Conservation (phyloP, 1,140 invertebrate species). For the Gyrodactylus bullatarudis region DNA sequence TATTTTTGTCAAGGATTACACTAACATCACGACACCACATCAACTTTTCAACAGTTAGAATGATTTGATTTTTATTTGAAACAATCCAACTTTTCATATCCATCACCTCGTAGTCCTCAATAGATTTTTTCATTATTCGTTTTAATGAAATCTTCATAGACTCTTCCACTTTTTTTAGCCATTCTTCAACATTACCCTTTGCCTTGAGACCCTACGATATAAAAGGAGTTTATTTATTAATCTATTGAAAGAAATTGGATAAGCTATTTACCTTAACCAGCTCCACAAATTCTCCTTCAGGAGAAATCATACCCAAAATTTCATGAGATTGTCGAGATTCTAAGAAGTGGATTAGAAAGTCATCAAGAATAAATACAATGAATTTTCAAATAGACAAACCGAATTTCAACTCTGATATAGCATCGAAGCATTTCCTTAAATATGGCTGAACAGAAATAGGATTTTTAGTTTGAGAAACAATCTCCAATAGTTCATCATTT, state of each 20-base stretch:
- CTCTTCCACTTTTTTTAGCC: constrained; percentile 31
- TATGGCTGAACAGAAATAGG: constrained; percentile 52
- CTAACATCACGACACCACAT: constrained; percentile 46
- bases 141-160: constrained; percentile 27
- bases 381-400: constrained; percentile 14
- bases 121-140: constrained; percentile 23
- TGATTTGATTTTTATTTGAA: constrained; percentile 28
- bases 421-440: constrained; percentile 55
- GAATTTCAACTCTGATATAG: constrained; percentile 33
- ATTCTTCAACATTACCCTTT: constrained; percentile 49
- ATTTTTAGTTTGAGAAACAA: constrained; percentile 33
- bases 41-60: constrained; percentile 45
- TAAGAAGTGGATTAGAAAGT: neutral
- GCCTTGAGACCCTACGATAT: constrained; percentile 34
- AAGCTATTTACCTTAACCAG: no score
- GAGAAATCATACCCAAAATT: constrained; percentile 47
- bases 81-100: constrained; percentile 29
- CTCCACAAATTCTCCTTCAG: constrained; percentile 43
- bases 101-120: constrained; percentile 27
- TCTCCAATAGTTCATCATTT: constrained; percentile 21
- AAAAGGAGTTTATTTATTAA: neutral
- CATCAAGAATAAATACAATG: neutral
- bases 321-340: constrained; percentile 22
- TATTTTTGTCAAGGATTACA: constrained; percentile 28
- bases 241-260: no score